A percentile compares a stretch with the other conserved stretches of the same genome.
phyloP scores from a whole-genome alignment of 2,113 vertebrate species.

The Hemibagrus wyckioides region DNA sequence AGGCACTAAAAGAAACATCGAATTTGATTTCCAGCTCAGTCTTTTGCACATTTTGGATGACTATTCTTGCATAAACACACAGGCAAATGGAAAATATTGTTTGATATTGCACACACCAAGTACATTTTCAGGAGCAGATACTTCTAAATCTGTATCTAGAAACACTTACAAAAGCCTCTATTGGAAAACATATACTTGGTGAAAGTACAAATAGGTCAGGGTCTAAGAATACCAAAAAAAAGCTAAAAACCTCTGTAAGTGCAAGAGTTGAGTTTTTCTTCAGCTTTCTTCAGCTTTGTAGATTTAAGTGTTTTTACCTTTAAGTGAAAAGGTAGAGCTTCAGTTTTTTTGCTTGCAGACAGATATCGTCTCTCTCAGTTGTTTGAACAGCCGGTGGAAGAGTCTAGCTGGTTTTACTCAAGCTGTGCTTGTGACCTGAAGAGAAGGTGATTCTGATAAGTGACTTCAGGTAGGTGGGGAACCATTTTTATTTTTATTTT shows the following conservation, averaged over 20 bases:
- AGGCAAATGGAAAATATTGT: background rate
- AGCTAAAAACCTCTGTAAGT: background rate
- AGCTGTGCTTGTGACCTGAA: background rate
- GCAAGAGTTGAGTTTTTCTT: background rate
- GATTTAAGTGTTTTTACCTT: background rate
- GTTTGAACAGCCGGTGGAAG: background rate
- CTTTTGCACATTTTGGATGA: background rate
- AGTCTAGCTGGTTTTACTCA: background rate
- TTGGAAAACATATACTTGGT: background rate
- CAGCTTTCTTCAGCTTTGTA: too few species aligned
- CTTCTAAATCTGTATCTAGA: background rate
- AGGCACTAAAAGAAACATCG: too few species aligned
- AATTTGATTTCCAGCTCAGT: background rate
- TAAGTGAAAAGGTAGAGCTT: background rate
- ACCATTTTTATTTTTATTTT: background rate
- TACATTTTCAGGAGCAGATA: background rate
- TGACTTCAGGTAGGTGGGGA: background rate
- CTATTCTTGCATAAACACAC: background rate
- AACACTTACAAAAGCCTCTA: background rate
- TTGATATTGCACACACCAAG: background rate
- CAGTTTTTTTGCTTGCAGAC: background rate
- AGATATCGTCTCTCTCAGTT: background rate
- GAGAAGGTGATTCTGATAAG: background rate
- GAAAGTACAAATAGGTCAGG: background rate
- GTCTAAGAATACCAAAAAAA: conserved; percentile 6